Percentiles rank a stretch among this genome's conserved stretches.
Evolutionary conservation across 2,797 vertebrate genomes (phyloP).

Genomic region (Ispidina lecontei): DNA sequence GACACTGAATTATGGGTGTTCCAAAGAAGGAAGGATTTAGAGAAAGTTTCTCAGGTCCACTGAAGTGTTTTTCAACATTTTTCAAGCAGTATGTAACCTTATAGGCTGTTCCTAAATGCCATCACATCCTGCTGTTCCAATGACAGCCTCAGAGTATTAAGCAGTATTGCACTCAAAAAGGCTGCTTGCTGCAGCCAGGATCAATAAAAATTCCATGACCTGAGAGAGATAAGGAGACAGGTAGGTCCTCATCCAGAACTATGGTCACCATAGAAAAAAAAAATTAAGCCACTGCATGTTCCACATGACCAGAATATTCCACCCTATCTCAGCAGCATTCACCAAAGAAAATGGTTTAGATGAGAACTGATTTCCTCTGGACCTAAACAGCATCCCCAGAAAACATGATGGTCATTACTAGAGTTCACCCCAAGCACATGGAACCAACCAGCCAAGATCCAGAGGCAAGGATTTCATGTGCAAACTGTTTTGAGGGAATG

Average conservation of each 20-base stretch:
- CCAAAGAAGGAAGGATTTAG: background rate
- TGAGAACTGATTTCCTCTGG: background rate
- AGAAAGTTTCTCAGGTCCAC: background rate
- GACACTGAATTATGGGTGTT: background rate
- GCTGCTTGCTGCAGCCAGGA: background rate
- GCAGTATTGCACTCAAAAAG: background rate
- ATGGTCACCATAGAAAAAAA: background rate
- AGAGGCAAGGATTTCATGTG: background rate
- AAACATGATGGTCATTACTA: background rate
- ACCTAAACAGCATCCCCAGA: background rate
- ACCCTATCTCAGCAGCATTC: background rate
- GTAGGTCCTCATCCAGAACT: background rate
- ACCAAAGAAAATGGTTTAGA: background rate
- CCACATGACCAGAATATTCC: background rate
- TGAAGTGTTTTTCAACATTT: background rate
- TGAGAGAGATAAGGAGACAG: background rate
- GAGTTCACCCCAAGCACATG: background rate
- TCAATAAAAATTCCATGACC: background rate
- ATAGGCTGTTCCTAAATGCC: background rate
- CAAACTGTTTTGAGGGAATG: background rate
- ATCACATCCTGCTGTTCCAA: background rate
- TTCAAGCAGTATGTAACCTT: background rate
- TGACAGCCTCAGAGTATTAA: background rate
- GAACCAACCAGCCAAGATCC: background rate
- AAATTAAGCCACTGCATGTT: background rate